Conservation (phyloP, 2,113 vertebrate species). For the Megaceryle maxima region DNA sequence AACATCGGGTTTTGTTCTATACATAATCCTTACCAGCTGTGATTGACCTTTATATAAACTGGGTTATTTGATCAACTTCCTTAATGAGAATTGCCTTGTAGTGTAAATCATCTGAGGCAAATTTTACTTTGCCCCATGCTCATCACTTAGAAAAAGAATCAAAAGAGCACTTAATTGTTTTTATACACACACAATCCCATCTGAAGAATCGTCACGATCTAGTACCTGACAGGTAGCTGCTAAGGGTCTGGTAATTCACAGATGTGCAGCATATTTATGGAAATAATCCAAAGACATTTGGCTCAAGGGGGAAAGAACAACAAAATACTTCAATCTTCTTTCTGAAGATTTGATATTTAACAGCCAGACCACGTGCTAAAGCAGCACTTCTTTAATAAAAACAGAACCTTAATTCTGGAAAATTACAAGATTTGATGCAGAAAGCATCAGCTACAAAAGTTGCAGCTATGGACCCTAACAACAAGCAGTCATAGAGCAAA, state of each 20-base stretch:
- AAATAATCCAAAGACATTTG: constrained; percentile 8
- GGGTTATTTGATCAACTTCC: constrained; percentile 3
- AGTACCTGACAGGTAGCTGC: background rate
- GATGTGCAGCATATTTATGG: constrained; percentile 30
- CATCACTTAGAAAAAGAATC: constrained; percentile 25
- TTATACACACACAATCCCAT: background rate
- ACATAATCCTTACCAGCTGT: constrained; percentile 46
- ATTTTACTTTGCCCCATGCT: background rate
- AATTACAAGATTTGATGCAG: background rate
- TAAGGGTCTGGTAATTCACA: background rate
- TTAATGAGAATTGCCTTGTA: constrained; percentile 4
- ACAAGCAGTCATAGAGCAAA: background rate
- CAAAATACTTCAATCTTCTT: background rate
- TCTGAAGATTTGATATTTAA: background rate
- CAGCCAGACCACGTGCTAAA: background rate
- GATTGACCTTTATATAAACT: constrained; percentile 19
- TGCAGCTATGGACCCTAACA: background rate
- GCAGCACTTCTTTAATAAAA: background rate
- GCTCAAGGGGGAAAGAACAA: background rate
- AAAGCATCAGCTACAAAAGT: background rate
- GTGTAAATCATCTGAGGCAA: constrained; percentile 5
- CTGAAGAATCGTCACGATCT: background rate
- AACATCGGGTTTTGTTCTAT: constrained; percentile 18
- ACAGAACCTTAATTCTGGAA: background rate
- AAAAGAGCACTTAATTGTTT: constrained; percentile 12